phyloP scores from a whole-genome alignment of 1,140 invertebrate genomes.

The Drosophila trapezifrons region DNA sequence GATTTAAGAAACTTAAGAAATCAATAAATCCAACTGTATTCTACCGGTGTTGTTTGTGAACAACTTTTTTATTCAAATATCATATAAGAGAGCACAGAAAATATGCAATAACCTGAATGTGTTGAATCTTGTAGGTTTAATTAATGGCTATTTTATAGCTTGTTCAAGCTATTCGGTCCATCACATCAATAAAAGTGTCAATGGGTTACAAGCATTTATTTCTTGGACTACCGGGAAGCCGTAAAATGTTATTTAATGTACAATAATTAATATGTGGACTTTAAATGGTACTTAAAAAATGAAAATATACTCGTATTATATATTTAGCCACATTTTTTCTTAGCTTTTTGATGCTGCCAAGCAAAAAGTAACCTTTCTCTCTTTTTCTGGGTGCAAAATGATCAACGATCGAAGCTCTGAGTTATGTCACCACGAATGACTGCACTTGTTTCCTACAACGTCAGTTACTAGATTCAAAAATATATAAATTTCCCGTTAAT shows the following conservation, averaged over 20 bases:
- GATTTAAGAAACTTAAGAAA: not conserved
- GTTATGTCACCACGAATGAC: conserved; percentile 26
- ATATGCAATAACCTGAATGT: not conserved
- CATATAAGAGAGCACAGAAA: not conserved
- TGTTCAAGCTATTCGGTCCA: not conserved
- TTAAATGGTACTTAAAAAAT: not conserved
- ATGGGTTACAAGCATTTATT: not conserved
- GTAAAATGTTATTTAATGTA: not conserved
- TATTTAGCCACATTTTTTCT: not conserved
- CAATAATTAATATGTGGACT: not conserved
- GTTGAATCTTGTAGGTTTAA: conserved; percentile 5
- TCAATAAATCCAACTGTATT: not conserved
- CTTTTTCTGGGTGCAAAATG: not conserved
- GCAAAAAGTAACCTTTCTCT: not conserved
- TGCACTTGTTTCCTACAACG: conserved; percentile 5
- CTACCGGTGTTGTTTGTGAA: not conserved
- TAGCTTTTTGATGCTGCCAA: not conserved
- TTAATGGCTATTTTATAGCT: conserved; percentile 2
- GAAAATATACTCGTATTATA: too few relatives aligned
- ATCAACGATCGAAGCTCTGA: conserved; percentile 1
- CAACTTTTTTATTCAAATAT: conserved; percentile 9
- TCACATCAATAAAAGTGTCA: conserved; percentile 10
- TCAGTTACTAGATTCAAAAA: conserved; percentile 4
- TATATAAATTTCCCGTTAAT: conserved; percentile 1
- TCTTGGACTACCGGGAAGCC: not conserved